phyloP scores from a whole-genome alignment of 1,140 invertebrate genomes.

The Venustaconcha ellipsiformis region DNA sequence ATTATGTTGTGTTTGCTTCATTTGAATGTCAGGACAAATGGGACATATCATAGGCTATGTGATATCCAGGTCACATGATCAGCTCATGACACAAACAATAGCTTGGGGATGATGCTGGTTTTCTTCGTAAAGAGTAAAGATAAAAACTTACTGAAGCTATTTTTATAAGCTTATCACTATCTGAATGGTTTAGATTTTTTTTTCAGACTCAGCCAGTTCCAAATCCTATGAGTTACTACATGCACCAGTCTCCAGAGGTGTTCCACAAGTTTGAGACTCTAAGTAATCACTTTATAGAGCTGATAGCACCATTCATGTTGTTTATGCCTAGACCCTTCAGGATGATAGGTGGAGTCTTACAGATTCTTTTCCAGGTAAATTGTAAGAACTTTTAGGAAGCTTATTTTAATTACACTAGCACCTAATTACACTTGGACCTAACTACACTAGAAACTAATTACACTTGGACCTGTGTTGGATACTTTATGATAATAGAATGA shows the following conservation, averaged over 20 bases:
- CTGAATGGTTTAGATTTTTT: neutral
- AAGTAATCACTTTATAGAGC: constrained; percentile 70
- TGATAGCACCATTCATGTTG: constrained; percentile 65
- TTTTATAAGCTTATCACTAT: neutral
- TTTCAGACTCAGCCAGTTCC: constrained; percentile 70
- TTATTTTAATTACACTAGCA: too few relatives aligned
- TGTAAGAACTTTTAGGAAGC: neutral
- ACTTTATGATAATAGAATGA: too few relatives aligned
- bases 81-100: too few relatives aligned
- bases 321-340: constrained; percentile 53
- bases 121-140: too few relatives aligned
- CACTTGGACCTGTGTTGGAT: too few relatives aligned
- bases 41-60: too few relatives aligned
- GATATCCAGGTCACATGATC: too few relatives aligned
- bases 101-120: too few relatives aligned
- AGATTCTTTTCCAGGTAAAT: constrained; percentile 70
- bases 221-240: constrained; percentile 69
- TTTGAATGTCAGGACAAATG: too few relatives aligned
- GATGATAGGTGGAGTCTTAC: constrained; percentile 65
- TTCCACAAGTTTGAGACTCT: constrained; percentile 69
- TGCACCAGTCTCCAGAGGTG: constrained; percentile 67
- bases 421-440: too few relatives aligned
- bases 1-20: too few relatives aligned
- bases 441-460: too few relatives aligned
- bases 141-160: neutral